Base-by-base conservation (phyloP, 2,113 vertebrate species). In the Nesospiza acunhae region DNA sequence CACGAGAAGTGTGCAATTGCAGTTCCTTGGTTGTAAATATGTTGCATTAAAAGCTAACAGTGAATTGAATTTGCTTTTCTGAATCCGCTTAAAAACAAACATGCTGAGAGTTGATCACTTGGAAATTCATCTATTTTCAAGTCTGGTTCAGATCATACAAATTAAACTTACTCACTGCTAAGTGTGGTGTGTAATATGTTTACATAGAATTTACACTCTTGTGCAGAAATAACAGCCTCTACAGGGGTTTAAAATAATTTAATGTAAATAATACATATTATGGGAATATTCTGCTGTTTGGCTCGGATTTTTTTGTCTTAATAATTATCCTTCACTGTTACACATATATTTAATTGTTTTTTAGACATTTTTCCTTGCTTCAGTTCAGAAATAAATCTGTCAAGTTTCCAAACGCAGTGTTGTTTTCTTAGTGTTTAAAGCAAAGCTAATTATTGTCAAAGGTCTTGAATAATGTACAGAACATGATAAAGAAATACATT, bases 401-500 rank as follows among this genome's bases (percentile, higher is more conserved):
- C n/a, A 49, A 35, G 4, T 83, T 93, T 85, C 59, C 44, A 56
- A 76, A 69, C 31, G 21, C 23, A 37, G 2, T 41, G 33, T 64
- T 59, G 14, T 64, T 76, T 53, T 76, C 33, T 20, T 44, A 53
- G n/a, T 3, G 0, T 66, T 84, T 89, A 37, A 91, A 85, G n/a
- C 53, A 72, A 62, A 89, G 26, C 4, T 37, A 72, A 52, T 91
- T 70, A 50, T 75, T 88, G 67, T 77, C 85, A 85, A 11, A 46
- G 23, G n/a, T 84, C 47, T 86, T 88, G 49, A 87, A 73, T 85
- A 82, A 60, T n/a, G n/a, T 60, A 31, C 31, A 76, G 85, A 75
- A 60, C 53, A n/a, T 56, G 28, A 67, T 85, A 70, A 89, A 87
- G 58, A 68, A 89, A 50, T 50, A 41, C 37, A 10, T 46, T 31